These are phyloP conservation scores for Myiopsitta monachus DNA, from an alignment of 2,113 vertebrate genomes.

Conservation along the genomic window DNA sequence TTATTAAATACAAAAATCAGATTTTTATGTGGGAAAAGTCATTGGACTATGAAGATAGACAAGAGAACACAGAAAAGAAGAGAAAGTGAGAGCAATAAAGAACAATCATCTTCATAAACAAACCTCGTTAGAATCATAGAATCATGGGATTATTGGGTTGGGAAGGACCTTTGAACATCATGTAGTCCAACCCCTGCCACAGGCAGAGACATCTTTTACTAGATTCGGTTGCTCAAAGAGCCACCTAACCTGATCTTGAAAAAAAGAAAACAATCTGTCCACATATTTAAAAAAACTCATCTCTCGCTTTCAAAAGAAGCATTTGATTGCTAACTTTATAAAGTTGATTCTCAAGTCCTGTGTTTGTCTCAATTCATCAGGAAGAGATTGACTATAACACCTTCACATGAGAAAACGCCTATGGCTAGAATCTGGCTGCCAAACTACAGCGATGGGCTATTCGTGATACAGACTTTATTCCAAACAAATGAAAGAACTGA, in stretches of 20 bases:
- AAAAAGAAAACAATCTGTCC: neutral
- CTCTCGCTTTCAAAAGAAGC: neutral
- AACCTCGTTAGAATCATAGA: neutral
- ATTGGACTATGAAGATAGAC: neutral
- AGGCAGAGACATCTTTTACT: neutral
- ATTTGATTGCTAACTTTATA: neutral
- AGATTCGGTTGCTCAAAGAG: neutral
- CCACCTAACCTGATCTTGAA: neutral
- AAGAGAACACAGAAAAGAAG: neutral
- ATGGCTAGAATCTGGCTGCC: neutral
- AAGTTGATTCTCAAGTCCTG: neutral
- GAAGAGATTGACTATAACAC: neutral
- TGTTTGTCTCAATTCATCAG: neutral
- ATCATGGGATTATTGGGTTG: neutral
- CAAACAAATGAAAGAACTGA: neutral
- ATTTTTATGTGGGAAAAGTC: neutral
- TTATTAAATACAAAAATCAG: neutral
- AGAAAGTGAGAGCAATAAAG: neutral
- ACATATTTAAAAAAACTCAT: neutral
- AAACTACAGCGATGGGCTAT: neutral
- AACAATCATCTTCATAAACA: neutral
- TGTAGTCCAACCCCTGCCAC: too few relatives aligned
- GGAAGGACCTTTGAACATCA: neutral
- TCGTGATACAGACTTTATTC: neutral
- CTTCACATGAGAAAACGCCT: neutral